Evolutionary conservation across 2,113 vertebrate species (phyloP).

Genomic region (Microtus richardsoni): DNA sequence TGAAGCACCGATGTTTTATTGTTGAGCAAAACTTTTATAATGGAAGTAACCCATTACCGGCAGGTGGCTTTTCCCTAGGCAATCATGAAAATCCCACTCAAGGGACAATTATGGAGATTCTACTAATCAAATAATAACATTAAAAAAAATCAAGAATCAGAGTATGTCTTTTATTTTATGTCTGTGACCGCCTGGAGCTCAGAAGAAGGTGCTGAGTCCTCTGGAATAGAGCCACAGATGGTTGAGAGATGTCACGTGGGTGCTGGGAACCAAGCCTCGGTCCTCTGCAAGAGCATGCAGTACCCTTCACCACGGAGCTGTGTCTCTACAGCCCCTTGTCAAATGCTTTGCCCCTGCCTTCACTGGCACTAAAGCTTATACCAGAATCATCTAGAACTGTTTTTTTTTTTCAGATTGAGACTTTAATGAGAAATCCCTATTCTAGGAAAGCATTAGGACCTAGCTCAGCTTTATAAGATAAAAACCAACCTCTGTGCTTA

Average conservation of each 20-base stretch:
- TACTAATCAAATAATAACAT: not conserved
- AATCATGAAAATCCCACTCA: not conserved
- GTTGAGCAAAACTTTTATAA: not conserved
- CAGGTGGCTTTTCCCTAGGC: not conserved
- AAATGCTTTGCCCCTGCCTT: not conserved
- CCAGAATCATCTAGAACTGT: not conserved
- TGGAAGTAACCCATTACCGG: not conserved
- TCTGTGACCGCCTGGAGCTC: not conserved
- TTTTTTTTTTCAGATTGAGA: conserved; percentile 7
- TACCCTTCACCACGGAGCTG: not conserved
- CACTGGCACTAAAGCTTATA: not conserved
- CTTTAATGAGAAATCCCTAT: conserved; percentile 44
- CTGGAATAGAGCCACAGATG: not conserved
- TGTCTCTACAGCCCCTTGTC: not conserved
- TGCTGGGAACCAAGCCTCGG: not conserved
- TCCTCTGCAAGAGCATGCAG: not conserved
- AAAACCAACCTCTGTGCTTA: not conserved
- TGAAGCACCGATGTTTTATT: conserved; percentile 41
- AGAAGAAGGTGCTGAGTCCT: not conserved
- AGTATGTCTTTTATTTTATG: not conserved
- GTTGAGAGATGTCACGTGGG: no score
- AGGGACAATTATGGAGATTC: not conserved
- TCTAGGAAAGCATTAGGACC: not conserved
- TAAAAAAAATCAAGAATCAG: no score
- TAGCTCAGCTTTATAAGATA: not conserved